A percentile compares a stretch with the other conserved stretches of the same genome.
These are phyloP conservation scores for Dromius quadrimaculatus DNA, from an alignment of 2,888 invertebrate species.

Conservation along the genomic window DNA sequence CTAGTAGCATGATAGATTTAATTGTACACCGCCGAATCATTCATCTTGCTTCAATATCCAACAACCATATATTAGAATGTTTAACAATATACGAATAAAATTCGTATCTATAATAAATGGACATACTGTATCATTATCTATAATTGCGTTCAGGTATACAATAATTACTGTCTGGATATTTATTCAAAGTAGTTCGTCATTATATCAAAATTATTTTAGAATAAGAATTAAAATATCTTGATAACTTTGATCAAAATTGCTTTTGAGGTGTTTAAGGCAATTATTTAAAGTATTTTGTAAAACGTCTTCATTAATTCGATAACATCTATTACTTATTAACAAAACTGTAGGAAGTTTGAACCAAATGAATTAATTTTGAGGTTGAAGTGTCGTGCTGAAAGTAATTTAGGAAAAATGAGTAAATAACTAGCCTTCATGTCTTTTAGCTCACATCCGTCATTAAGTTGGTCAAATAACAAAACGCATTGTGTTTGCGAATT, in stretches of 20 bases:
- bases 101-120: slow-evolving; percentile 34
- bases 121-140: slow-evolving; percentile 17
- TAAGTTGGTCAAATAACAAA: too few relatives aligned
- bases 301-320: slow-evolving; percentile 24
- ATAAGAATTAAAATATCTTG: slow-evolving; percentile 26
- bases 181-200: slow-evolving; percentile 24
- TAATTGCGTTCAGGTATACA: slow-evolving; percentile 20
- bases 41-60: slow-evolving; percentile 33
- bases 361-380: not conserved
- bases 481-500: too few relatives aligned
- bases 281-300: slow-evolving; percentile 19
- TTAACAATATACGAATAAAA: slow-evolving; percentile 37
- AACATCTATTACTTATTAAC: slow-evolving; percentile 13
- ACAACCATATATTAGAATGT: slow-evolving; percentile 22
- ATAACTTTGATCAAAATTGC: slow-evolving; percentile 10
- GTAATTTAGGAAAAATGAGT: slow-evolving; percentile 44
- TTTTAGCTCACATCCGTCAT: slow-evolving; percentile 21
- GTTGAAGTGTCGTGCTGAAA: slow-evolving; percentile 37
- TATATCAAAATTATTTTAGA: slow-evolving; percentile 33
- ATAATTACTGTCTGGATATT: slow-evolving; percentile 32
- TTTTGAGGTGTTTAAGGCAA: slow-evolving; percentile 5
- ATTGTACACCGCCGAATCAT: slow-evolving; percentile 5
- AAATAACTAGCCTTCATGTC: slow-evolving; percentile 32
- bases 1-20: slow-evolving; percentile 32
- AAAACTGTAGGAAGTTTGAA: not conserved